Evolutionary conservation across 53 echinoderm and acorn worm species (phyloP), one percentile per base, ranked within the genome.

Genomic region (Antedon mediterranea): DNA sequence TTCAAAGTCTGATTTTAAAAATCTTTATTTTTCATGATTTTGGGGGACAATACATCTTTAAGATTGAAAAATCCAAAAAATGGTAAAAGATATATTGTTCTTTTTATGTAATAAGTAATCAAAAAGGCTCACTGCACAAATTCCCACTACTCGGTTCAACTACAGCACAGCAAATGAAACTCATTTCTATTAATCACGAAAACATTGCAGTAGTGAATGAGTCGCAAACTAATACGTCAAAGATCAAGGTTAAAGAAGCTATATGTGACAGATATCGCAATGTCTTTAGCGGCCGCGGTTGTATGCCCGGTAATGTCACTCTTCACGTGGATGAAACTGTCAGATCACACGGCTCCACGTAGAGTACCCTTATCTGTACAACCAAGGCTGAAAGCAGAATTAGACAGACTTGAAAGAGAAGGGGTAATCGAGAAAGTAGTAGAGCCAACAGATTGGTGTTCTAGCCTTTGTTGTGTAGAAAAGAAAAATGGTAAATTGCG

Each of bases 361-460:
- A 32, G 34, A 34, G 87, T 84, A 4, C 84, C 87, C 30, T 74
- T 86, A 26, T 78, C 82, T 8, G 33, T 86, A 0, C 80, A 89
- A 80, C 30, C 81, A 29, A 82, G 74, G 31, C 44, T 89, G 23
- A 80, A 84, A 71, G 77, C 43, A 43, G 83, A 89, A 42, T 72
- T 85, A 28, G 72, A 86, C 28, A 73, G 84, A 72, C 76, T 89
- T 28, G 80, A 89, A 43, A 31, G 43, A 28, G 30, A 79, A 57
- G 43, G 77, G 6, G 57, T 89, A 4, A 79, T 85, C 31, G 75
- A 74, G 32, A 89, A 84, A 73, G 86, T 83, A 13, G 44, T 27
- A 72, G 87, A 84, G 41, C 83, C 86, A 27, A 83, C 83, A 28
- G 90, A 83, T 75, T 86, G 90, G 90, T 84, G 81, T 2, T 84